Percentiles rank a stretch among this genome's conserved stretches.
phyloP scores from a whole-genome alignment of 2,113 vertebrate species.

The Phaethornis superciliosus region DNA sequence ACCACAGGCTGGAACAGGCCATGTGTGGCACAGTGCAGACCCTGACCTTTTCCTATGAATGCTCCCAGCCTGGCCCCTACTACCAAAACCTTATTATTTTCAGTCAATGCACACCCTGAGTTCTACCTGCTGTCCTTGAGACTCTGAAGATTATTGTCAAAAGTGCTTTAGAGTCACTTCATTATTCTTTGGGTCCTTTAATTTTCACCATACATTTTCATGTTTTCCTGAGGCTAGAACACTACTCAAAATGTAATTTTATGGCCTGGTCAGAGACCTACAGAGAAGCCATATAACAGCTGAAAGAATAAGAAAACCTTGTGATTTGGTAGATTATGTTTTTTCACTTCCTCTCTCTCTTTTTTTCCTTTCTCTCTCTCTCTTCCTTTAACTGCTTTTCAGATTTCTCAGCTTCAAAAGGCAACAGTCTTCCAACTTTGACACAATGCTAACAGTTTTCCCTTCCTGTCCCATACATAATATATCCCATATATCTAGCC shows the following conservation, averaged over 20 bases:
- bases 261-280: background rate
- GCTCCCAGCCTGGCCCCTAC: no score
- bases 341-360: background rate
- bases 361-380: no score
- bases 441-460: background rate
- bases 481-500: background rate
- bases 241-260: background rate
- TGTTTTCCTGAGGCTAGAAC: background rate
- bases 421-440: background rate
- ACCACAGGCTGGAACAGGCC: background rate
- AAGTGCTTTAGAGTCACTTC: background rate
- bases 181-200: background rate
- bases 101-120: rapidly evolving
- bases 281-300: background rate
- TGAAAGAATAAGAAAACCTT: background rate
- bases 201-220: background rate
- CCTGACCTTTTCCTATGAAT: background rate
- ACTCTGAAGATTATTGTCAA: background rate
- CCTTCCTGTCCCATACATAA: background rate
- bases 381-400: background rate
- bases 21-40: background rate
- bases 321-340: background rate
- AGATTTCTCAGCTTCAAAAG: background rate
- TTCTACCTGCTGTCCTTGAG: background rate
- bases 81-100: background rate